Conservation (phyloP, 2,888 invertebrate genomes). For the Brachyptera putata region DNA sequence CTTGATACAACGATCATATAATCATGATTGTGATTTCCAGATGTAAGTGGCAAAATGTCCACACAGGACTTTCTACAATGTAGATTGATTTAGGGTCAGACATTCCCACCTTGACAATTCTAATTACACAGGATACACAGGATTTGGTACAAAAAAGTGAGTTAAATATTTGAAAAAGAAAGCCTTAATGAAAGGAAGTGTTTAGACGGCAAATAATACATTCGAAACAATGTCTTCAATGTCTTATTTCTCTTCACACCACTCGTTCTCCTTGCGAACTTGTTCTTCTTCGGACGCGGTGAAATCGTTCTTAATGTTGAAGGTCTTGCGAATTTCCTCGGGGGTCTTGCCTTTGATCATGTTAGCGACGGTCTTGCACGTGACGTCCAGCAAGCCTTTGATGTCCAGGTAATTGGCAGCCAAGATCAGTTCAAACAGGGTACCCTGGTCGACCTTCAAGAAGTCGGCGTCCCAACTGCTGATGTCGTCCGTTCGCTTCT, state of each 20-base stretch:
- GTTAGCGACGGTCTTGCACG: constrained; percentile 97
- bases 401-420: constrained; percentile 97
- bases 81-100: no score
- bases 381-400: constrained; percentile 91
- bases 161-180: no score
- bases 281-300: constrained; percentile 96
- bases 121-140: no score
- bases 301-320: constrained; percentile 96
- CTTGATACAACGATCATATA: no score
- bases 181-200: no score
- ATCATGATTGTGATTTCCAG: no score
- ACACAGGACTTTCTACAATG: no score
- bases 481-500: constrained; percentile 98
- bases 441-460: constrained; percentile 96
- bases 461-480: constrained; percentile 99
- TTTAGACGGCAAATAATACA: no score
- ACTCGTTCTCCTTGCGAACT: constrained; percentile 93
- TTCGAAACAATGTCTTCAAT: no score
- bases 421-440: constrained; percentile 90
- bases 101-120: no score
- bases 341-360: constrained; percentile 99
- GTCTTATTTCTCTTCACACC: constrained; percentile 81
- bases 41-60: no score
- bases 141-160: no score
- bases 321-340: constrained; percentile 93